Evolutionary conservation across 2,113 vertebrate species (phyloP).

Genomic region (Cyanocitta stelleri): DNA sequence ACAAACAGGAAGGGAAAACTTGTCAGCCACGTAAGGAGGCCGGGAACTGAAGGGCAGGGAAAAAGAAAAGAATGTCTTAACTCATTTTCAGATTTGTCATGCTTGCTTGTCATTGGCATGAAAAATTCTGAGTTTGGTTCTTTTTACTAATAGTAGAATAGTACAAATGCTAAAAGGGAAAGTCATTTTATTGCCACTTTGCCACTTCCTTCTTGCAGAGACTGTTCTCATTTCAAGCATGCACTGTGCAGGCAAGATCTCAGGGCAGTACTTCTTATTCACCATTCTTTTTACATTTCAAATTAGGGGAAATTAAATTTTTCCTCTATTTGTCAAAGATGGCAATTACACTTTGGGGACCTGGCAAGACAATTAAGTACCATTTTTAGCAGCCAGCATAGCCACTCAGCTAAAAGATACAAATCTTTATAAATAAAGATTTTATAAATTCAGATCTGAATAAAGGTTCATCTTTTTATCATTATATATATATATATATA

Average conservation of each 20-base stretch:
- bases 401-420: not conserved
- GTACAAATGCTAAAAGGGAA: not conserved
- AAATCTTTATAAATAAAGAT: not conserved
- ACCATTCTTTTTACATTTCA: not conserved
- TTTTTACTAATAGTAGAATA: not conserved
- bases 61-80: not conserved
- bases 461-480: not conserved
- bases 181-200: not conserved
- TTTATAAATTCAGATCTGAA: not conserved
- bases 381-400: not conserved
- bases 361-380: not conserved
- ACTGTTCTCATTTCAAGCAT: not conserved
- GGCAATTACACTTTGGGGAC: not conserved
- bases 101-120: not conserved
- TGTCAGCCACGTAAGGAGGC: not conserved
- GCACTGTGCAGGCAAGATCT: not conserved
- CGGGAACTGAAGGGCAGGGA: not conserved
- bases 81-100: not conserved
- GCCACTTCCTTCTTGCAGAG: not conserved
- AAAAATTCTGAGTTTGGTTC: not conserved
- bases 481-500: not conserved
- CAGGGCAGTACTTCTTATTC: not conserved
- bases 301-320: slow-evolving; percentile 10
- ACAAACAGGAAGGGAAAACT: not conserved
- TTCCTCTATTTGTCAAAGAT: not conserved